A percentile compares a stretch with the other conserved stretches of the same genome.
phyloP scores from a whole-genome alignment of 2,888 invertebrate genomes.

The Liodrosophila aerea region DNA sequence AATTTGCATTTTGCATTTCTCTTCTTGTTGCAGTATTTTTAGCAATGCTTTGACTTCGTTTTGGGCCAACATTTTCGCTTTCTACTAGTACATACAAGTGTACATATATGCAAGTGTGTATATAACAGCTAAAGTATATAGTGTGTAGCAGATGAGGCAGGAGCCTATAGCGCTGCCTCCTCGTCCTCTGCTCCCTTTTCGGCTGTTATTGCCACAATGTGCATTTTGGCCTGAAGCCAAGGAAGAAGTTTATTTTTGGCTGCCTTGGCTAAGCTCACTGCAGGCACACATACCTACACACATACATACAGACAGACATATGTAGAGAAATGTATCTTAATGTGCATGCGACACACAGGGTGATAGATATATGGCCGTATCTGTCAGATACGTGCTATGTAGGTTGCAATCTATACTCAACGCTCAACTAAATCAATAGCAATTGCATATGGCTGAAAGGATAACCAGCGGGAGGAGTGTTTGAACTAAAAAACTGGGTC shows the following conservation, averaged over 20 bases:
- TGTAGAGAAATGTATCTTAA: neutral
- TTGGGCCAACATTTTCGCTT: conserved; percentile 58
- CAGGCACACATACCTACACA: conserved; percentile 21
- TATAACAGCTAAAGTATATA: neutral
- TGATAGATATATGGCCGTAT: neutral
- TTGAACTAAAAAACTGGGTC: conserved; percentile 57
- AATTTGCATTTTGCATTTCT: conserved; percentile 42
- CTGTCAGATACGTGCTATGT: conserved; percentile 25
- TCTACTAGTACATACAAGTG: conserved; percentile 24
- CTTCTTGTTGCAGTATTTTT: conserved; percentile 50
- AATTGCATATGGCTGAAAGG: neutral
- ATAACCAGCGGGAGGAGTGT: neutral
- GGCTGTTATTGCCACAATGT: conserved; percentile 41
- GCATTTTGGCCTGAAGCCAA: conserved; percentile 68
- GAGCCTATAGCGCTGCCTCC: neutral
- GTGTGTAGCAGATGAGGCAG: neutral
- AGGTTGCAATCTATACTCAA: conserved; percentile 31
- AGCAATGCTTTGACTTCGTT: conserved; percentile 49
- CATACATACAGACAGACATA: neutral
- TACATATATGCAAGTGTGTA: neutral
- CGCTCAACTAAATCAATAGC: neutral
- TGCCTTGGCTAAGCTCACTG: conserved; percentile 63
- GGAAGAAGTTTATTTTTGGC: conserved; percentile 73
- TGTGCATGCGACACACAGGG: no score
- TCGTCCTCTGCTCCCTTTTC: conserved; percentile 13